Evolutionary conservation across 2,113 vertebrate genomes (phyloP).

Genomic region (Platysternon megacephalum): DNA sequence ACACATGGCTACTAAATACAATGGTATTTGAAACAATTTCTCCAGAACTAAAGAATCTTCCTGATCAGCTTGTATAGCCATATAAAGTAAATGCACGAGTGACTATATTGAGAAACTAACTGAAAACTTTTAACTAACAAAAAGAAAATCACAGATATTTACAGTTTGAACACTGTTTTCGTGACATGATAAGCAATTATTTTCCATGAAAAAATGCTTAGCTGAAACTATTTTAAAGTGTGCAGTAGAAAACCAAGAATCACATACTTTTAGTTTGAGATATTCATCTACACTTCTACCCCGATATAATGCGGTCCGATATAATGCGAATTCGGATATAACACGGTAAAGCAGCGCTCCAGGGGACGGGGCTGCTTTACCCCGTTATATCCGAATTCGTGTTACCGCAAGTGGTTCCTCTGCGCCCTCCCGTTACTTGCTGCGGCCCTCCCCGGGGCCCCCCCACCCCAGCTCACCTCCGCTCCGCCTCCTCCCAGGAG

Average conservation of each 20-base stretch:
- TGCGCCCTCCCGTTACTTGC: too few species aligned
- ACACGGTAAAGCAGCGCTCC: too few species aligned
- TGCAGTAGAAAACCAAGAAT: background rate
- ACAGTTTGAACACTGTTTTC: background rate
- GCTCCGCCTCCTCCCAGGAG: too few species aligned
- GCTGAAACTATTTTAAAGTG: background rate
- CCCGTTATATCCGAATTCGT: too few species aligned
- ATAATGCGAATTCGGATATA: too few species aligned
- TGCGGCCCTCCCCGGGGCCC: too few species aligned
- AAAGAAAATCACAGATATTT: accelerated
- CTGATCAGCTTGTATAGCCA: background rate
- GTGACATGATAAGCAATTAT: background rate
- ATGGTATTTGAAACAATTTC: background rate
- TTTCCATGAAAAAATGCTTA: background rate
- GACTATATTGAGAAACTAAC: background rate
- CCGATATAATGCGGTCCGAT: too few species aligned
- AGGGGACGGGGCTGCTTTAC: too few species aligned
- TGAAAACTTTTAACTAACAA: background rate
- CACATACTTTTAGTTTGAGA: background rate
- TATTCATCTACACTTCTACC: too few species aligned
- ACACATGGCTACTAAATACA: background rate
- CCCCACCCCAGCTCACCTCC: too few species aligned
- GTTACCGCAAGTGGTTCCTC: too few species aligned
- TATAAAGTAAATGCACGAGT: background rate
- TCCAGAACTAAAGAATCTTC: background rate